Base-by-base conservation (phyloP, 1,140 invertebrate genomes). In the Drosophila paulistorum region DNA sequence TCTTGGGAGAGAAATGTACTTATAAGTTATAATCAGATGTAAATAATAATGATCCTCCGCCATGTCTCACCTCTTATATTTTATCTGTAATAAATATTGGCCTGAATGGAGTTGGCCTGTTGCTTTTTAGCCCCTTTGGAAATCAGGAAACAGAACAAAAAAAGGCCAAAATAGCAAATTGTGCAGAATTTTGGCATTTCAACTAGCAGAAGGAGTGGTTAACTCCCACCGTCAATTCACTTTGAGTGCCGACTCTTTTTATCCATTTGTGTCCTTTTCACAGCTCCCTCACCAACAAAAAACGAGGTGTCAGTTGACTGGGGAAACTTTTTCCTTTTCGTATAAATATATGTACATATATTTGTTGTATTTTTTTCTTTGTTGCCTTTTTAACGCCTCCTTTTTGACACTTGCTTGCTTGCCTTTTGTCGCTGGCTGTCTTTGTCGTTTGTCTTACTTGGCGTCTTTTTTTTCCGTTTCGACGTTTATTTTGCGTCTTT, bases 131-230 rank as follows among this genome's bases (percentile, higher is more conserved):
- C 9, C 45, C 14, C 45, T 20, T 17, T 13, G 11, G 11, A 58
- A 35, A 7, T 30, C 30, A 23, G 26, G 33, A 33, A 48, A 30
- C 30, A 30, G 48, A 6, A 10, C 10, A 39, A 64, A 64, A 60
- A 23, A 64, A 65, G 45, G 23, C 66, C 76, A 60, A 69, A 63
- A 63, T 62, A 71, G 54, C 68, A 85, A 86, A 85, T 76, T 79
- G 82, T 76, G 75, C 71, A 72, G 75, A 70, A 76, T 82, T 82
- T 79, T 68, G 62, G 61, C 42, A 64, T 51, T 33, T 37, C 57
- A 37, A 6, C 35, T 37, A 9, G 6, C 9, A 30, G 6, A 0
- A 30, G 5, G 6, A 30, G 30, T 30, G 30, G 30, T 3, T 17
- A 39, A 14, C 11, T 17, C 14, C 7, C 17, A 17, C 14, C 45